These are phyloP conservation scores for Paedocypris sp. DNA, from an alignment of 2,113 vertebrate genomes.

Conservation along the genomic window DNA sequence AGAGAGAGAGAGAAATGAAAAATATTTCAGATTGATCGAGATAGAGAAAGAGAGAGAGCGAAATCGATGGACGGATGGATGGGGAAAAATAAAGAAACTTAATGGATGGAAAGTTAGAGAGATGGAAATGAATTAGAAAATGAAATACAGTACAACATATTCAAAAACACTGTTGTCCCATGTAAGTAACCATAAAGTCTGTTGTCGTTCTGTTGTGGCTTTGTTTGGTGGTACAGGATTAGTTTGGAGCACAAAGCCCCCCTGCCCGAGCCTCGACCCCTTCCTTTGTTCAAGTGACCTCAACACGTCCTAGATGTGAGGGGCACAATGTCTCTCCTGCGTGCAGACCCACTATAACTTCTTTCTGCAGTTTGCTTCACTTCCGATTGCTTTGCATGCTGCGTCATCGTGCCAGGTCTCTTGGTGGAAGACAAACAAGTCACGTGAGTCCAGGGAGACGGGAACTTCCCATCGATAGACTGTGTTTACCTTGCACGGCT, in stretches of 20 bases:
- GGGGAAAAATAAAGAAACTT: too few species aligned
- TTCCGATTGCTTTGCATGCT: not conserved
- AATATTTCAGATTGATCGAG: too few species aligned
- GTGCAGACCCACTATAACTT: not conserved
- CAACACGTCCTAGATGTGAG: not conserved
- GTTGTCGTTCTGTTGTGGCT: conserved; percentile 2
- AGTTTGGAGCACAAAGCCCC: not conserved
- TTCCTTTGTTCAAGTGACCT: not conserved
- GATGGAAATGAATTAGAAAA: too few species aligned
- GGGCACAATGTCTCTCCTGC: not conserved
- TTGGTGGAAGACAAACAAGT: conserved; percentile 29
- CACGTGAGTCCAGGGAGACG: conserved; percentile 15
- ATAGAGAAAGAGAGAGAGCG: too few species aligned
- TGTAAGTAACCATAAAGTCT: not conserved
- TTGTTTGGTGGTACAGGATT: conserved; percentile 15
- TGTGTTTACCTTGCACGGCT: not conserved
- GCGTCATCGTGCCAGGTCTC: not conserved
- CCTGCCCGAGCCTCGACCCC: not conserved
- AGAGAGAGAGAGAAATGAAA: too few species aligned
- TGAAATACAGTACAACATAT: too few species aligned
- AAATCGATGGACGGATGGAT: too few species aligned
- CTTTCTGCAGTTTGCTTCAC: not conserved
- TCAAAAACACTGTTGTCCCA: too few species aligned
- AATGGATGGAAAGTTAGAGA: too few species aligned
- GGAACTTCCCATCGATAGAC: conserved; percentile 9